A percentile compares a stretch with the other conserved stretches of the same genome.
phyloP scores from a whole-genome alignment of 1,140 invertebrate species.

The Heliconius himera region DNA sequence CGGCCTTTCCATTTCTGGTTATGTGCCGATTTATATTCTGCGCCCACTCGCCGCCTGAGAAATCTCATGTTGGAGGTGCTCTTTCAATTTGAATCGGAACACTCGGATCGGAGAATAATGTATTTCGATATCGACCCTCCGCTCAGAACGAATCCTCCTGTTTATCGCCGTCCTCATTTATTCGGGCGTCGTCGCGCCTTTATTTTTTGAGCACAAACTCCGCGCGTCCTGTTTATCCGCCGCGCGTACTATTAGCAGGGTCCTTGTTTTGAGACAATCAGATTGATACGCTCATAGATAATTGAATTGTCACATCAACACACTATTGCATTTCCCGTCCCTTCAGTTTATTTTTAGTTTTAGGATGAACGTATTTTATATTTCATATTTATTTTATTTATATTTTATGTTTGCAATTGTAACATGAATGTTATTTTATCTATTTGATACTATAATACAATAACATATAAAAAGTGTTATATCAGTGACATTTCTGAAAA shows the following conservation, averaged over 20 bases:
- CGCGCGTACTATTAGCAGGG: conserved; percentile 70
- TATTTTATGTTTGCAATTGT: background rate
- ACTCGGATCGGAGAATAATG: conserved; percentile 81
- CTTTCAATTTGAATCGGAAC: conserved; percentile 82
- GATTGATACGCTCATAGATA: conserved; percentile 67
- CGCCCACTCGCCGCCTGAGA: conserved; percentile 79
- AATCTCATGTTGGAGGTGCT: conserved; percentile 81
- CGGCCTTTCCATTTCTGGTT: conserved; percentile 78
- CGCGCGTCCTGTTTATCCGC: conserved; percentile 71
- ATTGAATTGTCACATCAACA: conserved; percentile 71
- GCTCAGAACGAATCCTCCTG: conserved; percentile 76
- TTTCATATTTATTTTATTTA: background rate
- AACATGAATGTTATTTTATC: background rate
- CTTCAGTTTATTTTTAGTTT: conserved; percentile 20
- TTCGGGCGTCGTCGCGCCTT: conserved; percentile 79
- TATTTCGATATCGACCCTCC: conserved; percentile 81
- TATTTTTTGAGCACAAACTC: conserved; percentile 77
- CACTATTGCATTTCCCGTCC: conserved; percentile 32
- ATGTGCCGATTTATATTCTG: conserved; percentile 81
- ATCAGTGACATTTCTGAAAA: background rate
- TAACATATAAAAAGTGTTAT: no score
- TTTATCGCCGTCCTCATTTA: conserved; percentile 81
- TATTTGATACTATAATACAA: no score
- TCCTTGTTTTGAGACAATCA: conserved; percentile 73
- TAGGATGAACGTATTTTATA: conserved; percentile 13